These are phyloP conservation scores for Drosophila hamatofila DNA, from an alignment of 2,888 invertebrate genomes.

Conservation along the genomic window DNA sequence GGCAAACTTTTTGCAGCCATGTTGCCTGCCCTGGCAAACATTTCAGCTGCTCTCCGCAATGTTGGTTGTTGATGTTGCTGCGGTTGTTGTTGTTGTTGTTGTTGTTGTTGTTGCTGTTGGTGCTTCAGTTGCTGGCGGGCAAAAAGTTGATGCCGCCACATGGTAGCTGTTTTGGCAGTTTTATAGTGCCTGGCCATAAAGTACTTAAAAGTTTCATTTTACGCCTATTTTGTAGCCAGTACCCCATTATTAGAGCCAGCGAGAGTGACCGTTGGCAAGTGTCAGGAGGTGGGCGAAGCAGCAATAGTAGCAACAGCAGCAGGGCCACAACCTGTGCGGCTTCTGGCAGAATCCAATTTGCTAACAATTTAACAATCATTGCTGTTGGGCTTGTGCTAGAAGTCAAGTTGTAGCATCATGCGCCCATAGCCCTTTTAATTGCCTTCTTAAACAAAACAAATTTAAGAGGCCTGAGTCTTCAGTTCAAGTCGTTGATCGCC, in stretches of 20 bases:
- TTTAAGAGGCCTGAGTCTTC: conserved; percentile 61
- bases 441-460: conserved; percentile 79
- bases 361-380: conserved; percentile 80
- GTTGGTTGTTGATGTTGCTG: conserved; percentile 19
- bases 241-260: conserved; percentile 68
- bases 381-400: conserved; percentile 51
- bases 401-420: conserved; percentile 49
- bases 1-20: conserved; percentile 55
- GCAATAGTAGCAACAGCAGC: conserved; percentile 10
- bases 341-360: conserved; percentile 71
- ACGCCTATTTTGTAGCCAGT: conserved; percentile 78
- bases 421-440: conserved; percentile 68
- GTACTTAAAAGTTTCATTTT: conserved; percentile 83
- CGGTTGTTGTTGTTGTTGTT: conserved; percentile 23
- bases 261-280: conserved; percentile 54
- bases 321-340: conserved; percentile 44
- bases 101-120: conserved; percentile 25
- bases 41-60: conserved; percentile 42
- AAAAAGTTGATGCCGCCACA: conserved; percentile 72
- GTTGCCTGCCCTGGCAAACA: conserved; percentile 37
- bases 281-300: conserved; percentile 2
- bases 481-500: conserved; percentile 13
- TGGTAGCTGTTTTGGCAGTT: conserved; percentile 77
- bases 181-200: conserved; percentile 80
- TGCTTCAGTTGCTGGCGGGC: conserved; percentile 61